phyloP scores from a whole-genome alignment of 2,113 vertebrate genomes.

The Himantopus leucocephalus region DNA sequence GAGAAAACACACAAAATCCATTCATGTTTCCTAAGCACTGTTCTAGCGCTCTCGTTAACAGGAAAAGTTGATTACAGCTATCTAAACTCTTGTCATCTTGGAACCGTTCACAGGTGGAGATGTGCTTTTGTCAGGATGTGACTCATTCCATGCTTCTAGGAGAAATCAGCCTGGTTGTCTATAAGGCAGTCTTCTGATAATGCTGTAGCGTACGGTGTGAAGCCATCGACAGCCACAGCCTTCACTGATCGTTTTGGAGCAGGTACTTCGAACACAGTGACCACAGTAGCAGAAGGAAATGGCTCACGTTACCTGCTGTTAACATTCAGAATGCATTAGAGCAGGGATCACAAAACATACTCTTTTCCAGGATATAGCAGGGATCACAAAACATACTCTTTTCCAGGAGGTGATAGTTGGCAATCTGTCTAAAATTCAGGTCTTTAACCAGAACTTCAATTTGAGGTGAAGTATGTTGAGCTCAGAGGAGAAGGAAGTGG shows the following conservation, averaged over 20 bases:
- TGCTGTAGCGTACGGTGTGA: not conserved
- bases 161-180: not conserved
- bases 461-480: not conserved
- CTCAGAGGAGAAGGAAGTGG: not conserved
- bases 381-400: not conserved
- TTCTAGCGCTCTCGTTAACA: not conserved
- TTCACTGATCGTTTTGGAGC: not conserved
- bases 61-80: not conserved
- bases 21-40: not conserved
- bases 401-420: not conserved
- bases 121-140: not conserved
- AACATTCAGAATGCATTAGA: accelerated
- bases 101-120: not conserved
- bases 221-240: not conserved
- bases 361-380: not conserved
- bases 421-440: not conserved
- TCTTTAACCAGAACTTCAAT: not conserved
- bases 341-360: not conserved
- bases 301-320: not conserved
- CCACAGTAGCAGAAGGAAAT: not conserved
- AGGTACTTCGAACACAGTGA: not conserved
- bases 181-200: no score
- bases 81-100: not conserved
- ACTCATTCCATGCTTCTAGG: not conserved
- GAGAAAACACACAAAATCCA: not conserved